A percentile compares a stretch with the other conserved stretches of the same genome.
Evolutionary conservation across 1,140 invertebrate species (phyloP).

Genomic region (Parapsyche elsis): DNA sequence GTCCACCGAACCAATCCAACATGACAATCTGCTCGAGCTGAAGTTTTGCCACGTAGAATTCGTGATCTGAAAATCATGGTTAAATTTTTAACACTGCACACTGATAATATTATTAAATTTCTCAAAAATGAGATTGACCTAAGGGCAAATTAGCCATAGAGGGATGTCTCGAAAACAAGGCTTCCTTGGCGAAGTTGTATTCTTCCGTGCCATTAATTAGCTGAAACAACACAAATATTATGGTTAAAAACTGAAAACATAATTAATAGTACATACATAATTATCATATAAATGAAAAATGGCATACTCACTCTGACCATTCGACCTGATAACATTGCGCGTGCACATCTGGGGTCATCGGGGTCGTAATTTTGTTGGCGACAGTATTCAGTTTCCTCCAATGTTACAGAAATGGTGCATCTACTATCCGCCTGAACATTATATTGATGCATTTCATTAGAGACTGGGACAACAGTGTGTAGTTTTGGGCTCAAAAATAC

Average conservation of each 20-base stretch:
- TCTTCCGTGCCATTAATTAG: conserved; percentile 69
- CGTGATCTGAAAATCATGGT: conserved; percentile 69
- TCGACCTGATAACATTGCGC: conserved; percentile 77
- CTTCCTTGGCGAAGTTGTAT: conserved; percentile 71
- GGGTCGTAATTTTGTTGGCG: conserved; percentile 73
- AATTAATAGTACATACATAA: background rate
- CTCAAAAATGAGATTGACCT: conserved; percentile 60
- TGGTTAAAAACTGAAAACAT: background rate
- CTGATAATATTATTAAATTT: background rate
- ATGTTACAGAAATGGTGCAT: conserved; percentile 74
- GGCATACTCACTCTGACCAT: conserved; percentile 70
- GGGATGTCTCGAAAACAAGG: conserved; percentile 78
- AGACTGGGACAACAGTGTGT: background rate
- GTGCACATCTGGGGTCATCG: conserved; percentile 83
- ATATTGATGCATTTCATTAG: background rate
- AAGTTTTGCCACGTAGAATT: conserved; percentile 80
- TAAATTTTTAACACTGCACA: background rate
- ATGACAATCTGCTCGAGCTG: conserved; percentile 77
- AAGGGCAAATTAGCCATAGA: conserved; percentile 72
- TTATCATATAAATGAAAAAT: background rate
- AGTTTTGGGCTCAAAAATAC: background rate
- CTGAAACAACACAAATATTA: conserved; percentile 60
- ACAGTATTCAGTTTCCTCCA: conserved; percentile 78
- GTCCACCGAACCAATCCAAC: conserved; percentile 82
- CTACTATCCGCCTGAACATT: conserved; percentile 70